Base-by-base conservation (phyloP, 1,140 invertebrate species). In the Megathymus violae region DNA sequence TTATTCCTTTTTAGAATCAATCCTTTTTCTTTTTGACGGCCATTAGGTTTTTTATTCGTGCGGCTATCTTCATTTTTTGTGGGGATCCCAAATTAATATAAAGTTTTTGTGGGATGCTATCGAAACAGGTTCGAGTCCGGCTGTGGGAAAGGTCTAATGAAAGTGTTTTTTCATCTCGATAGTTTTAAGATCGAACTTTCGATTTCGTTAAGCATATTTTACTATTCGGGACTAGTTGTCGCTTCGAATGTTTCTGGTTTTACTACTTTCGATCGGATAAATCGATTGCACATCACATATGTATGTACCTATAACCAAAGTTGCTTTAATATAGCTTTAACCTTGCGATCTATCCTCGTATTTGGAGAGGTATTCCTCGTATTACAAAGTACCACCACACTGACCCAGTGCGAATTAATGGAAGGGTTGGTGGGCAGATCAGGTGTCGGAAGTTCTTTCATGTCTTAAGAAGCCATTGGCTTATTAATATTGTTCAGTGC, bases 71-170 rank as follows among this genome's bases (percentile, higher is more conserved):
- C 76, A 76, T 90, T 90, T 90, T 89, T 90, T 90, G 82, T 88
- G 83, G 79, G 69, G 71, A 87, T 86, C 85, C 85, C 88, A 88
- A 90, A 90, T 90, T 90, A 90, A 90, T 90, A 88, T 85, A 77
- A 81, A 83, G 78, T 80, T 88, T 85, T 82, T 75, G 77, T 74
- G 69, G 67, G 74, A 79, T 76, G 63, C 61, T 78, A 84, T 83
- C 73, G 54, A 48, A 84, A 88, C 88, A 67, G 82, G 88, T 90
- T 90, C 69, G 56, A 58, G 56, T 67, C 48, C 48, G 68, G 62
- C 63, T 74, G 79, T 83, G 83, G 86, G 83, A 88, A 90, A 84
- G 71, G 69, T 80, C 76, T 84, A 86, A 89, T 85, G 87, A 89
- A 89, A 89, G 87, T 88, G 80, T 80, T 84, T 86, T 80, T 82